A percentile compares a stretch with the other conserved stretches of the same genome.
Conservation (phyloP, 1,140 invertebrate genomes). For the Procambarus virginalis region DNA sequence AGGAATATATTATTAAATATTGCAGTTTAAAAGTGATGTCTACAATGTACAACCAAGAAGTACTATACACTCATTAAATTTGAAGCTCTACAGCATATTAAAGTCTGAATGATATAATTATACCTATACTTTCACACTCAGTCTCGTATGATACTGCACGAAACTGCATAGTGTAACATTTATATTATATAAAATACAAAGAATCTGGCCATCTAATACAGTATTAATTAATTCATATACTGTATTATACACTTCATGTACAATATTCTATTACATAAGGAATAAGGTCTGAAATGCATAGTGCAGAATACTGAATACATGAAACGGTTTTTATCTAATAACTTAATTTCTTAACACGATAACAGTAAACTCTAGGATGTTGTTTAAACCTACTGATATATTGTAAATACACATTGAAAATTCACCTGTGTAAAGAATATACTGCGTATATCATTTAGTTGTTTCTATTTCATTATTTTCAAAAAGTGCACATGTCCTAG, state of each 20-base stretch:
- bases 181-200: not conserved
- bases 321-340: no score
- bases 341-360: no score
- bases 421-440: no score
- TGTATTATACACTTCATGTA: not conserved
- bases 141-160: not conserved
- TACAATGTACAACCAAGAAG: not conserved
- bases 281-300: no score
- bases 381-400: no score
- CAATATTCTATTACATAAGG: no score
- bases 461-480: no score
- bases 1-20: not conserved
- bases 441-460: no score
- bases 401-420: no score
- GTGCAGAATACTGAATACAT: no score
- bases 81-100: not conserved
- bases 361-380: no score
- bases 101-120: not conserved
- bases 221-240: not conserved
- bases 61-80: not conserved
- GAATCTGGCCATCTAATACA: not conserved
- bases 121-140: not conserved
- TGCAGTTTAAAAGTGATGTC: not conserved
- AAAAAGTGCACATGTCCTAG: no score
- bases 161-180: not conserved